phyloP scores from a whole-genome alignment of 2,888 invertebrate species.

The Drosophila testacea region DNA sequence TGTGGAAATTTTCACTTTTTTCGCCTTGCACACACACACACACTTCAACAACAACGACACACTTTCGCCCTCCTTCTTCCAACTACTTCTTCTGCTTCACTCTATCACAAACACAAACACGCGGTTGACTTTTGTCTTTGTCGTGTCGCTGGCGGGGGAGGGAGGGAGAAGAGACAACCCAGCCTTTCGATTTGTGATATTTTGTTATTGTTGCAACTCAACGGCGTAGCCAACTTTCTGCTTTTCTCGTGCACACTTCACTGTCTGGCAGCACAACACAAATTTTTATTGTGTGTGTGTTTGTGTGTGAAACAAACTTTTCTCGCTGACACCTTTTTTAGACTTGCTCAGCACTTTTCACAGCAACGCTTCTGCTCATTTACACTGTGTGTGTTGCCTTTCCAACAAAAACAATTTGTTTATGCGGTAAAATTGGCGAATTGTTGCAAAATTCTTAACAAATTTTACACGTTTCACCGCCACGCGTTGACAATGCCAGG shows the following conservation, averaged over 20 bases:
- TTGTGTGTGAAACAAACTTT: conserved; percentile 24
- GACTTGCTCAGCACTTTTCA: conserved; percentile 21
- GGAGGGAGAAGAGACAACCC: conserved; percentile 29
- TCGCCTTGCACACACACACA: conserved; percentile 33
- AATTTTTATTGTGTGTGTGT: conserved; percentile 29
- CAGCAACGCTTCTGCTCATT: conserved; percentile 13
- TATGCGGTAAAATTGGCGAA: conserved; percentile 42
- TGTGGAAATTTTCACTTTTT: conserved; percentile 57
- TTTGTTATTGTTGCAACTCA: conserved; percentile 39
- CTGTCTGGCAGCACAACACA: conserved; percentile 58
- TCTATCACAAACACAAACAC: conserved; percentile 69
- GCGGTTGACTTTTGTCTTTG: conserved; percentile 56
- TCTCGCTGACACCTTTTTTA: conserved; percentile 42
- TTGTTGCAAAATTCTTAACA: conserved; percentile 53
- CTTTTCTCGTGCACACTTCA: conserved; percentile 32
- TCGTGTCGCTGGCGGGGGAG: conserved; percentile 9
- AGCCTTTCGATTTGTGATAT: conserved; percentile 43
- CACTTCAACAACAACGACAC: conserved; percentile 61
- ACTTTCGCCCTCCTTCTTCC: conserved; percentile 66
- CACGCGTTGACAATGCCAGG: conserved; percentile 68
- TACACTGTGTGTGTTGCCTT: conserved; percentile 9
- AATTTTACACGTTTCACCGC: conserved; percentile 74
- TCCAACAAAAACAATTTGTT: conserved; percentile 34
- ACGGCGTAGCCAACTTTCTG: conserved; percentile 49
- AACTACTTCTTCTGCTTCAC: conserved; percentile 36